These are phyloP conservation scores for Cotesia congregata DNA, from an alignment of 2,888 invertebrate genomes.

Conservation along the genomic window DNA sequence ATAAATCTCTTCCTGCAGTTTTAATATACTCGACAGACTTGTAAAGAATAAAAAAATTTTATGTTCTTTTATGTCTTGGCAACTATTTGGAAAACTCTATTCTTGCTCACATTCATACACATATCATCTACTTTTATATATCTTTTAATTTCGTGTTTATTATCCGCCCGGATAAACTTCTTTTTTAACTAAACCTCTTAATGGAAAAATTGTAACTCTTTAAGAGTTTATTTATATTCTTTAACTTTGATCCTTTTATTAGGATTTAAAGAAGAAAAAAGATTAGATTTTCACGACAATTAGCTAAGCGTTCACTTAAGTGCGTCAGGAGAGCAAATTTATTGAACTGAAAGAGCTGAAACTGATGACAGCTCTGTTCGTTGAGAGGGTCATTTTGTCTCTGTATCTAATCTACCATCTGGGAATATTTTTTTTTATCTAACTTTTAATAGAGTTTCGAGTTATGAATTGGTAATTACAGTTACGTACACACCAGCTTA, in stretches of 20 bases:
- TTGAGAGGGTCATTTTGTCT: constrained; percentile 3
- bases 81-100: not conserved
- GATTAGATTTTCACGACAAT: not conserved
- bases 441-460: not conserved
- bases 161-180: not conserved
- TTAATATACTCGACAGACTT: not conserved
- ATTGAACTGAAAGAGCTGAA: not conserved
- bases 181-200: not conserved
- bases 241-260: too few species aligned
- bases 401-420: not conserved
- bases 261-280: not conserved
- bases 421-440: too few species aligned
- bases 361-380: not conserved
- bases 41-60: not conserved
- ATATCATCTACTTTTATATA: not conserved
- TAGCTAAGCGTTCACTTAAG: not conserved
- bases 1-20: not conserved
- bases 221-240: not conserved
- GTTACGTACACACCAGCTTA: not conserved
- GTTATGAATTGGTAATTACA: not conserved
- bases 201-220: not conserved
- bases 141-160: not conserved
- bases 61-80: not conserved
- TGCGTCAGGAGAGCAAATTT: not conserved
- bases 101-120: not conserved